Evolutionary conservation across 1,140 invertebrate species (phyloP), one percentile per base, ranked within the genome.

Genomic region (Apis cerana): DNA sequence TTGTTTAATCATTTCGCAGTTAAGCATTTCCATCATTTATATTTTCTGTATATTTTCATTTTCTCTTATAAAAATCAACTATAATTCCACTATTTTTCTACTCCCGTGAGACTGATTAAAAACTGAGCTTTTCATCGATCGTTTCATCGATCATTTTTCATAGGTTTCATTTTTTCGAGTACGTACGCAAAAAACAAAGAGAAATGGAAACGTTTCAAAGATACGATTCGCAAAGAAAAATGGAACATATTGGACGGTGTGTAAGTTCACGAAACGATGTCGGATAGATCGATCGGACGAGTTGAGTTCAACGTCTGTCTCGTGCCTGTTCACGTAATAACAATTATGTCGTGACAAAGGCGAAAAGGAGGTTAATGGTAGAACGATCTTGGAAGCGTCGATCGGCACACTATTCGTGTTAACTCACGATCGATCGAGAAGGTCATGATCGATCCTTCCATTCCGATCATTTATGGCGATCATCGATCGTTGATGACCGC

Each of bases 271-370:
- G 67, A 19, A 77, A 52, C 58, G 43, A 76, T 82, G 64, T 13
- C 62, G 52, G 58, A 33, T n/a, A 59, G 74, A 83, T 83, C 76
- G 82, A 83, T 83, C 69, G 76, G 68, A 23, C 52, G n/a, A n/a
- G 27, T 27, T 1, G 58, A 62, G 68, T 62, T 67, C 67, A 33
- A 52, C 80, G 82, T 83, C 75, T 70, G 69, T 43, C 69, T 17
- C 17, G 64, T 21, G 52, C 13, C 58, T 52, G 75, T 69, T 64
- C 64, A 68, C 67, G 75, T 82, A 77, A 78, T 71, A 71, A 82
- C 59, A 78, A 78, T 82, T 82, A 70, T 27, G 78, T 71, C 58
- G 75, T 58, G 67, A 70, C 67, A 82, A n/a, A 82, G 50, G 50
- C 67, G 64, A 17, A 65, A 52, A 62, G 78, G 75, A 70, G 81